Percentiles rank a stretch among this genome's conserved stretches.
Conservation (phyloP, 2,797 vertebrate species). For the Coilia nasus region DNA sequence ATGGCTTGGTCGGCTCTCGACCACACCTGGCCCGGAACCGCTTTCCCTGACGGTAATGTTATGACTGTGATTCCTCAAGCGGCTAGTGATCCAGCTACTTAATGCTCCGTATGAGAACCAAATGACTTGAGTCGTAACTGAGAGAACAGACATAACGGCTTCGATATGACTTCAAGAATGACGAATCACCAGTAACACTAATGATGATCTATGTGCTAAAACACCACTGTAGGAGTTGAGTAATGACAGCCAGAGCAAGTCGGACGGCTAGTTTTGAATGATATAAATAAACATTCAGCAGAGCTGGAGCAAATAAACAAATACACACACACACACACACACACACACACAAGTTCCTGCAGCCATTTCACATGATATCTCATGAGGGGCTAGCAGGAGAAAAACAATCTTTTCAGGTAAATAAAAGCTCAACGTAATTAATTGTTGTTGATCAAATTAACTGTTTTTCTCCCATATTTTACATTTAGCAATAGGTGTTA, state of each 20-base stretch:
- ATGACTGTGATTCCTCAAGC: background rate
- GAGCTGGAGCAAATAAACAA: slow-evolving; percentile 27
- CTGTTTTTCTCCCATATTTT: background rate
- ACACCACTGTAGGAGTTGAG: background rate
- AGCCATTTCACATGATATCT: background rate
- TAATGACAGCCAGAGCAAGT: background rate
- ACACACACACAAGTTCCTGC: slow-evolving; percentile 15
- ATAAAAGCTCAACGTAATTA: background rate
- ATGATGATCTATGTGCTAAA: background rate
- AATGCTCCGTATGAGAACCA: background rate
- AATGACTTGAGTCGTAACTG: background rate
- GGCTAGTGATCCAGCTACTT: background rate
- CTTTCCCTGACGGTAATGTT: background rate
- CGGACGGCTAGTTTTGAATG: background rate
- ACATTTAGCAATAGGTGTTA: background rate
- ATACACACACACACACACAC: too few species aligned
- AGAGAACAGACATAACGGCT: background rate
- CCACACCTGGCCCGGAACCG: background rate
- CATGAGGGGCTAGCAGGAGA: background rate
- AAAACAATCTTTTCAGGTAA: background rate
- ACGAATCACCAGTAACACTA: background rate
- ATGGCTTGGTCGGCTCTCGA: background rate
- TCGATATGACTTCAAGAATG: background rate
- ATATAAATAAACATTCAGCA: background rate
- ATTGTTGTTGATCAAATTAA: too few species aligned